phyloP scores from a whole-genome alignment of 2,888 invertebrate species.

The Plebejus argus region DNA sequence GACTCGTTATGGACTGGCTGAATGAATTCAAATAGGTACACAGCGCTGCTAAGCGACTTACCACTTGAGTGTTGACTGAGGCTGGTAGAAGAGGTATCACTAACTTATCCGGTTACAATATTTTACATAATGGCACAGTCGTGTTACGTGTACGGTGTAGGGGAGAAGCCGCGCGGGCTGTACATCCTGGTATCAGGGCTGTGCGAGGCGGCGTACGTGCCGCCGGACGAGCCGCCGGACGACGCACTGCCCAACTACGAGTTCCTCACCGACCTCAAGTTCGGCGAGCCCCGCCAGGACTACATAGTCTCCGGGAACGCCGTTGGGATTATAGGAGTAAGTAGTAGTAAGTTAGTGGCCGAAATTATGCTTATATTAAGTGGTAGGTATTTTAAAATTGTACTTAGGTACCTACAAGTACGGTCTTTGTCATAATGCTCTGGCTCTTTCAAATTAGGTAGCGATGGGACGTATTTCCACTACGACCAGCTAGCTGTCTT shows the following conservation, averaged over 20 bases:
- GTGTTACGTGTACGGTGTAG: too few relatives aligned
- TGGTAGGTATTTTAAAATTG: too few relatives aligned
- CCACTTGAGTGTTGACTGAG: neutral
- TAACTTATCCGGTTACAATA: neutral
- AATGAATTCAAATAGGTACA: too few relatives aligned
- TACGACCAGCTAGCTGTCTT: too few relatives aligned
- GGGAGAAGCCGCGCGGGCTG: conserved; percentile 69
- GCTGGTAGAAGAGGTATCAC: neutral
- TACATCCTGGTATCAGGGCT: conserved; percentile 69
- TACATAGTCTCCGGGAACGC: conserved; percentile 82
- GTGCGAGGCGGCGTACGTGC: conserved; percentile 64
- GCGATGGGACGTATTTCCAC: too few relatives aligned
- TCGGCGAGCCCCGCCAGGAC: conserved; percentile 71
- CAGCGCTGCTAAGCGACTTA: too few relatives aligned
- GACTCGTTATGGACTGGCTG: neutral
- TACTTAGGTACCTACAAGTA: too few relatives aligned
- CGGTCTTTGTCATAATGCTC: too few relatives aligned
- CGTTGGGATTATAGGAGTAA: conserved; percentile 81
- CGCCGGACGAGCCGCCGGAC: conserved; percentile 63
- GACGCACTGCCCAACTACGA: conserved; percentile 80
- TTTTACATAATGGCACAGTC: too few relatives aligned
- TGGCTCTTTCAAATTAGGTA: too few relatives aligned
- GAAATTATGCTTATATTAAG: too few relatives aligned
- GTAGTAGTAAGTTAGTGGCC: conserved; percentile 58
- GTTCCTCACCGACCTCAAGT: conserved; percentile 72